These are phyloP conservation scores for Halictus ligatus DNA, from an alignment of 2,888 invertebrate species.

Conservation along the genomic window DNA sequence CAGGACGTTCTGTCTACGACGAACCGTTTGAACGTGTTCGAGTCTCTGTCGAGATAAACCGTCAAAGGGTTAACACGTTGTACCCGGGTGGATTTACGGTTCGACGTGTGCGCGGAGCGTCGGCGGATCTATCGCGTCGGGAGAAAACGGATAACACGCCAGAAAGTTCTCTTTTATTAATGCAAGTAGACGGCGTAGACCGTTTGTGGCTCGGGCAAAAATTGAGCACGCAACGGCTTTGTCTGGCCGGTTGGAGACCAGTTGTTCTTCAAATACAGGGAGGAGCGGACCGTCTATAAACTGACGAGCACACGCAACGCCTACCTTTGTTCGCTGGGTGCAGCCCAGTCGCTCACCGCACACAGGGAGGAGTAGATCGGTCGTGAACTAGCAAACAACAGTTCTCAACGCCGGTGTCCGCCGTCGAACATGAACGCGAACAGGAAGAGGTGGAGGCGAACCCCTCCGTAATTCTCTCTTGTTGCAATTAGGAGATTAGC, in stretches of 20 bases:
- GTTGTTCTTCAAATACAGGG: constrained; percentile 17
- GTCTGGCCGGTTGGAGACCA: constrained; percentile 6
- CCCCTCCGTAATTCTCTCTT: constrained; percentile 18
- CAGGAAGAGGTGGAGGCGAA: constrained; percentile 11
- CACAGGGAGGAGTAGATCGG: constrained; percentile 37
- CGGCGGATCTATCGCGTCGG: neutral
- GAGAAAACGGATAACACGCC: neutral
- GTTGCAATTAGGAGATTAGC: constrained; percentile 20
- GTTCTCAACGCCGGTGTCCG: neutral
- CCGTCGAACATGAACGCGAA: constrained; percentile 21
- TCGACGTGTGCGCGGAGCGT: neutral
- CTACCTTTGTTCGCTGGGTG: constrained; percentile 40
- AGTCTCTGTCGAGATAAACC: neutral
- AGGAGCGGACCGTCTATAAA: constrained; percentile 30
- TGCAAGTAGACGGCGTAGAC: neutral
- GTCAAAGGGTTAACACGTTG: neutral
- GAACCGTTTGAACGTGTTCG: neutral
- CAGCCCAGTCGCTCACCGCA: constrained; percentile 13
- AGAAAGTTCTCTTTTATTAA: neutral
- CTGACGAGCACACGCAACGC: constrained; percentile 42
- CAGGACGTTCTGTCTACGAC: neutral
- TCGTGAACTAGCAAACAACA: constrained; percentile 26
- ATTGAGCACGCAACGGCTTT: constrained; percentile 24
- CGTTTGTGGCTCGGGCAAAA: constrained; percentile 14
- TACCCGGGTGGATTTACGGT: neutral